These are phyloP conservation scores for Brachycybe producta DNA, from an alignment of 2,888 invertebrate species.

Conservation along the genomic window DNA sequence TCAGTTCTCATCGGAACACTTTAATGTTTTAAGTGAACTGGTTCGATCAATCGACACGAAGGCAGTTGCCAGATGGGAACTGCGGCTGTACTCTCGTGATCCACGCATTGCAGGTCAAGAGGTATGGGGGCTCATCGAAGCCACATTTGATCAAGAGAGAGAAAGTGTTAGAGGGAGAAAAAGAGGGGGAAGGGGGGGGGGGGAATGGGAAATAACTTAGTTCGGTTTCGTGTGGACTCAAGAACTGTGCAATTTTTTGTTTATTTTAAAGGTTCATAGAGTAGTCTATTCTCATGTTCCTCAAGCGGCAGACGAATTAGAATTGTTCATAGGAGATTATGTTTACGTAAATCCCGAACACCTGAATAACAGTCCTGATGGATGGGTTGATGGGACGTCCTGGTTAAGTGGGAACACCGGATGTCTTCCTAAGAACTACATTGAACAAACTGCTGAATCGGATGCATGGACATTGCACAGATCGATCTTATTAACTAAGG, in stretches of 20 bases:
- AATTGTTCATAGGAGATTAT: slow-evolving; percentile 71
- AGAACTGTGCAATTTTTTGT: not conserved
- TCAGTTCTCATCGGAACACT: slow-evolving; percentile 62
- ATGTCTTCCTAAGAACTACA: slow-evolving; percentile 66
- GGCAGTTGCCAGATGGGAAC: slow-evolving; percentile 62
- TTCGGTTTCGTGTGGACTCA: not conserved
- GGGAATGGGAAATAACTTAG: too few species aligned
- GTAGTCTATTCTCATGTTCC: slow-evolving; percentile 65
- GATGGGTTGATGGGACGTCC: slow-evolving; percentile 75
- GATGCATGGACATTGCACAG: slow-evolving; percentile 82
- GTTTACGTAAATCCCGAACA: slow-evolving; percentile 66
- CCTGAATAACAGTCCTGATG: slow-evolving; percentile 58
- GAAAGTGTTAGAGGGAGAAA: too few species aligned
- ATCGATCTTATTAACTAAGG: not conserved
- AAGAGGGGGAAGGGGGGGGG: too few species aligned
- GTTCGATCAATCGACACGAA: slow-evolving; percentile 56
- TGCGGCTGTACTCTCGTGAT: slow-evolving; percentile 75
- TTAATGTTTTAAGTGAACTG: slow-evolving; percentile 54
- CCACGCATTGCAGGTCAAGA: slow-evolving; percentile 57
- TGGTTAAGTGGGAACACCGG: slow-evolving; percentile 70
- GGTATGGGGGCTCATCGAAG: slow-evolving; percentile 31
- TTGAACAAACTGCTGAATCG: slow-evolving; percentile 69
- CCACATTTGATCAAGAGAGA: not conserved
- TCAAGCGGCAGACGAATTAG: slow-evolving; percentile 67
- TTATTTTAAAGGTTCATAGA: slow-evolving; percentile 48